Conservation (phyloP, 2,797 vertebrate genomes). For the Zenarchopterus dispar region DNA sequence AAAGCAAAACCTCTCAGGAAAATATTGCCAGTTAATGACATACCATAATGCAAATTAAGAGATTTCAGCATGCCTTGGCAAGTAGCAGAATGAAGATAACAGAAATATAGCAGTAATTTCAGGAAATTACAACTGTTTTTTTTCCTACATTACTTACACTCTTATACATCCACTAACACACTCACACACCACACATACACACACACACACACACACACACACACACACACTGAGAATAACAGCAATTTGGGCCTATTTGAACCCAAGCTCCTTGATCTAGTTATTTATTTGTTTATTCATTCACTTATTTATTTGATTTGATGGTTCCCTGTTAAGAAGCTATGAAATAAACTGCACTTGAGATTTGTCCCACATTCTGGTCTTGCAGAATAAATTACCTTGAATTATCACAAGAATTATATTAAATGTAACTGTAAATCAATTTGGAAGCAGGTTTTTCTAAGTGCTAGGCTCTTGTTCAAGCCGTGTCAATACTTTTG, state of each 20-base stretch:
- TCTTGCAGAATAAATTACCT: too few species aligned
- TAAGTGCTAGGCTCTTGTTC: too few species aligned
- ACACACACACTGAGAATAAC: slow-evolving; percentile 40
- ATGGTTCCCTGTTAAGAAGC: slow-evolving; percentile 48
- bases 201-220: too few species aligned
- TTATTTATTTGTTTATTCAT: slow-evolving; percentile 20
- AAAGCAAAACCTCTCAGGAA: slow-evolving; percentile 61
- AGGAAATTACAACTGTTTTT: slow-evolving; percentile 20
- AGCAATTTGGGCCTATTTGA: slow-evolving; percentile 22
- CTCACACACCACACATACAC: too few species aligned
- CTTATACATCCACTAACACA: too few species aligned
- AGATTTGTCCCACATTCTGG: slow-evolving; percentile 38
- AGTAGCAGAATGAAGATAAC: slow-evolving; percentile 31
- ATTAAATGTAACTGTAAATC: too few species aligned
- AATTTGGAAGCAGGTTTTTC: too few species aligned
- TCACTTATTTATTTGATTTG: slow-evolving; percentile 44
- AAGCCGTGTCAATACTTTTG: too few species aligned
- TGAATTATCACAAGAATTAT: too few species aligned
- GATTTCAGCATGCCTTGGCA: slow-evolving; percentile 36
- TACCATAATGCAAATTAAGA: slow-evolving; percentile 61
- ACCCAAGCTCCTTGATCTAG: slow-evolving; percentile 25
- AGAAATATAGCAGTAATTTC: slow-evolving; percentile 38
- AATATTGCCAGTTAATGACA: slow-evolving; percentile 66
- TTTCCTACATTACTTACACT: too few species aligned
- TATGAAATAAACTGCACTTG: slow-evolving; percentile 38